Conservation (phyloP, 1,140 invertebrate species). For the Macrotrachela quadricornifera region DNA sequence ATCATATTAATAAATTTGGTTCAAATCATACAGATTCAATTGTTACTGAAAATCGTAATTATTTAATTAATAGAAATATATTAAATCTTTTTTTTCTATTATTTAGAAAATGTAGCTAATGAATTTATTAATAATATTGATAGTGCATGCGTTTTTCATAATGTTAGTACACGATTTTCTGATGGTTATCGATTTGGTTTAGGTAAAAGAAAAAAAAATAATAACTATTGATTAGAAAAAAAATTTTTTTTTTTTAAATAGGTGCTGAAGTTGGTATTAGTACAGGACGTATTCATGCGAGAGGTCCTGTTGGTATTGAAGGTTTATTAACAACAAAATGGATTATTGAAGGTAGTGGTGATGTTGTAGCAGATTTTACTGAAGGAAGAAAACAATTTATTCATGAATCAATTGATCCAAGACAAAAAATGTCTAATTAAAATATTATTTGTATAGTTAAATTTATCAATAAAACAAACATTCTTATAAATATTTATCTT, state of each 20-base stretch:
- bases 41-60: constrained; percentile 58
- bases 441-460: too few relatives aligned
- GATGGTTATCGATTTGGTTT: constrained; percentile 93
- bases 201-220: background rate
- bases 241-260: too few relatives aligned
- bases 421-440: too few relatives aligned
- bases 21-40: constrained; percentile 90
- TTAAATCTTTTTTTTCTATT: too few relatives aligned
- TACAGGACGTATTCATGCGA: constrained; percentile 78
- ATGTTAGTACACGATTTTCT: constrained; percentile 80
- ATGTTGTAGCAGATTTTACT: constrained; percentile 29
- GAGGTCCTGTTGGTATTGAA: constrained; percentile 87
- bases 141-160: constrained; percentile 94
- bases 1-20: constrained; percentile 82
- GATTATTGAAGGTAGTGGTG: constrained; percentile 51
- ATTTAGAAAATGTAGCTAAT: constrained; percentile 34
- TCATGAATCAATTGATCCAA: constrained; percentile 13
- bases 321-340: constrained; percentile 91
- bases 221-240: too few relatives aligned
- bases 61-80: too few relatives aligned
- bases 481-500: too few relatives aligned
- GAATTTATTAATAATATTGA: constrained; percentile 64
- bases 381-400: constrained; percentile 16
- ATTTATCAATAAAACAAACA: too few relatives aligned
- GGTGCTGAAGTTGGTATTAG: constrained; percentile 74